Evolutionary conservation across 1,140 invertebrate species (phyloP).

Genomic region (Drosophila malerkotliana): DNA sequence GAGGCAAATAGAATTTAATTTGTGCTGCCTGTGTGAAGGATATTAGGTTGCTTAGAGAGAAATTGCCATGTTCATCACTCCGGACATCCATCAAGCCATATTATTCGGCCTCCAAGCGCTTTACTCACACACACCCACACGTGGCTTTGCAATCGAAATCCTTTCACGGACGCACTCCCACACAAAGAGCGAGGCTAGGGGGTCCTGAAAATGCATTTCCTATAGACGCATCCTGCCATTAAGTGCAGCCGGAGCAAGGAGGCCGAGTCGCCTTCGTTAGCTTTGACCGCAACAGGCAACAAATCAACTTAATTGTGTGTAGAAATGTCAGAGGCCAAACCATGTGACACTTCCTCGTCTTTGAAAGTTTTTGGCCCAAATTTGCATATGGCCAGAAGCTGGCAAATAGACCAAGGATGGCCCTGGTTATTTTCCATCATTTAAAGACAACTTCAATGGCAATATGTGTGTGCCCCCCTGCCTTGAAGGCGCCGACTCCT

Average conservation of each 20-base stretch:
- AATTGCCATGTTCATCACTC: conserved; percentile 4
- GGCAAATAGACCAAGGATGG: background rate
- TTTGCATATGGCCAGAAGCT: conserved; percentile 49
- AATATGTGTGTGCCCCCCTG: conserved; percentile 26
- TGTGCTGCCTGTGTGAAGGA: background rate
- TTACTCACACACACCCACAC: background rate
- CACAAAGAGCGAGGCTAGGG: background rate
- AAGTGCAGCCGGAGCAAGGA: conserved; percentile 18
- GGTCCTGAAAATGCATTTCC: conserved; percentile 36
- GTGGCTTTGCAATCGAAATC: conserved; percentile 8
- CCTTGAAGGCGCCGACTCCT: background rate
- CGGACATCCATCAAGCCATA: conserved; percentile 15
- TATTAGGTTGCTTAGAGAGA: background rate
- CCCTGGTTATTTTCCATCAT: conserved; percentile 47
- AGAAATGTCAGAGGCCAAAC: conserved; percentile 58
- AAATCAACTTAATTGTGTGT: conserved; percentile 74
- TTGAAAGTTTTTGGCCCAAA: conserved; percentile 49
- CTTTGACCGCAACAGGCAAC: conserved; percentile 72
- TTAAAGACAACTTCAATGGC: conserved; percentile 50
- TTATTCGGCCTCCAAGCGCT: background rate
- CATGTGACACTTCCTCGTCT: conserved; percentile 65
- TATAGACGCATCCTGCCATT: conserved; percentile 45
- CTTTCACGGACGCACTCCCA: background rate
- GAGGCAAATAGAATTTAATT: background rate
- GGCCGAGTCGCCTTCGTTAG: conserved; percentile 61